Evolutionary conservation across 2,113 vertebrate species (phyloP).

Genomic region (Suricata suricatta): DNA sequence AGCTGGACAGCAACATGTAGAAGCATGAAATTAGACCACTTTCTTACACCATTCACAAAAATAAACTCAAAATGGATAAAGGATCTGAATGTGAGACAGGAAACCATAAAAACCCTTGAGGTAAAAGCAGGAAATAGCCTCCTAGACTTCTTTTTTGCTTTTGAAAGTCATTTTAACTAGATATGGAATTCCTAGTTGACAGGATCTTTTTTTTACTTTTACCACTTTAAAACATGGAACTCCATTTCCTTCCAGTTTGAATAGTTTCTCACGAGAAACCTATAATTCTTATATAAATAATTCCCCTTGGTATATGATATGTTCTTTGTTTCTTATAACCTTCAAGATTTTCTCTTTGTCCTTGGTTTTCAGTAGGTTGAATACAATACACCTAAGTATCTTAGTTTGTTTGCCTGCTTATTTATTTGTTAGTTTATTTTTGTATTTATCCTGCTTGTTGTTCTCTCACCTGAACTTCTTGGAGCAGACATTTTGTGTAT

Average conservation of each 20-base stretch:
- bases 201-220: neutral
- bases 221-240: neutral
- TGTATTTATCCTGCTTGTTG: neutral
- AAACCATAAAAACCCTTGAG: no score
- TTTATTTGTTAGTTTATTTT: neutral
- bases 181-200: neutral
- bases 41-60: no score
- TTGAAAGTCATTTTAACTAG: slow-evolving; percentile 5
- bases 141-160: neutral
- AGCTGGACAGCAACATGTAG: no score
- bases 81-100: no score
- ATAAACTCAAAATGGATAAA: no score
- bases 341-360: neutral
- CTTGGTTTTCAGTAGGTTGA: neutral
- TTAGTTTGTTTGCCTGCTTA: neutral
- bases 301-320: neutral
- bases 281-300: neutral
- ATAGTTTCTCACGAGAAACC: neutral
- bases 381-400: neutral
- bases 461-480: neutral
- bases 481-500: neutral
- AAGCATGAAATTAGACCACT: no score
- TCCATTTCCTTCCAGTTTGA: neutral
- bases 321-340: neutral
- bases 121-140: no score